Evolutionary conservation across 2,113 vertebrate genomes (phyloP).

Genomic region (Lagopus leucura): DNA sequence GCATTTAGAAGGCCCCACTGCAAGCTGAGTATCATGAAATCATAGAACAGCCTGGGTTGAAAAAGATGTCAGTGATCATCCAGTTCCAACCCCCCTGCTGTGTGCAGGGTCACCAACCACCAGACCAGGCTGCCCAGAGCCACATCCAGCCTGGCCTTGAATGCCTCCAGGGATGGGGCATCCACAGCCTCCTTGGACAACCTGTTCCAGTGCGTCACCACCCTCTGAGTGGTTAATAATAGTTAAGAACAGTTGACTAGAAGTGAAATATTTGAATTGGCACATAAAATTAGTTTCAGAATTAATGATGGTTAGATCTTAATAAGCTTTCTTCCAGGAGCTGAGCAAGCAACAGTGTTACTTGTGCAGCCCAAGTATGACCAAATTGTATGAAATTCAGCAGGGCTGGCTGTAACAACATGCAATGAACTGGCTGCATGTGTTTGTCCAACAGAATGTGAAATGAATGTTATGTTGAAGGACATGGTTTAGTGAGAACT

Average conservation of each 20-base stretch:
- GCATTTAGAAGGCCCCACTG: not conserved
- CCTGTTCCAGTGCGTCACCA: too few relatives aligned
- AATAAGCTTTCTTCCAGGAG: not conserved
- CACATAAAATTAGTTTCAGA: not conserved
- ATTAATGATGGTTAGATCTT: not conserved
- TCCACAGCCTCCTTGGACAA: too few relatives aligned
- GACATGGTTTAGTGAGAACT: too few relatives aligned
- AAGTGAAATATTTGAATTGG: not conserved
- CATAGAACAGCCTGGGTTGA: too few relatives aligned
- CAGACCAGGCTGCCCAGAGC: too few relatives aligned
- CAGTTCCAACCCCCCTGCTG: too few relatives aligned
- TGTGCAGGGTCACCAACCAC: too few relatives aligned
- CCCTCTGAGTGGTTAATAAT: not conserved
- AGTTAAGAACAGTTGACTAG: not conserved
- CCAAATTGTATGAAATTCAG: not conserved
- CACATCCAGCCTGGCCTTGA: too few relatives aligned
- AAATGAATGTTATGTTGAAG: not conserved
- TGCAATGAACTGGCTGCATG: not conserved
- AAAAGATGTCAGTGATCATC: too few relatives aligned
- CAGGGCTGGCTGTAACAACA: not conserved
- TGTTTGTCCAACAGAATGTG: not conserved
- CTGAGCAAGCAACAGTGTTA: not conserved
- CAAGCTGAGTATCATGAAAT: not conserved
- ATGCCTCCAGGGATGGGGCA: too few relatives aligned
- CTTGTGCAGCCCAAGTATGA: not conserved